Conservation (phyloP, 2,888 invertebrate genomes). For the Shargacucullia verbasci region DNA sequence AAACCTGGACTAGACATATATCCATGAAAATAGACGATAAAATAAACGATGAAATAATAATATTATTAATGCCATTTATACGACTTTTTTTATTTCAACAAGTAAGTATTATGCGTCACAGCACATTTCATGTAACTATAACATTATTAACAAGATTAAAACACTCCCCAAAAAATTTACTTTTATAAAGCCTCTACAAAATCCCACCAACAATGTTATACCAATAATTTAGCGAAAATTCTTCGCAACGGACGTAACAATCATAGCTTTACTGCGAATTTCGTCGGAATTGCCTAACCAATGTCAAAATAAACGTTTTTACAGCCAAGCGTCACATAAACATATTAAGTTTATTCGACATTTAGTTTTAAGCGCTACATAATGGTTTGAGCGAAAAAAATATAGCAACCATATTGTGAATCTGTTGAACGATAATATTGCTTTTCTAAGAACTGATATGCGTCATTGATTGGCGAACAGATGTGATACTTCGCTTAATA, state of each 20-base stretch:
- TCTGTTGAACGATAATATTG: slow-evolving; percentile 43
- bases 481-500: slow-evolving; percentile 16
- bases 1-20: too few relatives aligned
- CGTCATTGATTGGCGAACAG: slow-evolving; percentile 38
- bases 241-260: slow-evolving; percentile 62
- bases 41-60: too few relatives aligned
- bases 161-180: too few relatives aligned
- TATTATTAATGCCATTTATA: too few relatives aligned
- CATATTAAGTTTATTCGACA: slow-evolving; percentile 81
- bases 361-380: slow-evolving; percentile 69
- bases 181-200: slow-evolving; percentile 15
- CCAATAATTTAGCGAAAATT: slow-evolving; percentile 49
- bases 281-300: slow-evolving; percentile 70
- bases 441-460: slow-evolving; percentile 63
- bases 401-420: slow-evolving; percentile 64
- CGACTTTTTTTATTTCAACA: too few relatives aligned
- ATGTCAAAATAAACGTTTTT: slow-evolving; percentile 72
- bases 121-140: slow-evolving; percentile 19
- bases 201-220: slow-evolving; percentile 45
- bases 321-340: slow-evolving; percentile 77
- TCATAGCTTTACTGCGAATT: slow-evolving; percentile 69
- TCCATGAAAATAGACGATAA: too few relatives aligned
- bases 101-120: too few relatives aligned
- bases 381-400: slow-evolving; percentile 52
- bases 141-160: slow-evolving; percentile 22